Base-by-base conservation (phyloP, 2,888 invertebrate genomes). In the Limnephilus lunatus region DNA sequence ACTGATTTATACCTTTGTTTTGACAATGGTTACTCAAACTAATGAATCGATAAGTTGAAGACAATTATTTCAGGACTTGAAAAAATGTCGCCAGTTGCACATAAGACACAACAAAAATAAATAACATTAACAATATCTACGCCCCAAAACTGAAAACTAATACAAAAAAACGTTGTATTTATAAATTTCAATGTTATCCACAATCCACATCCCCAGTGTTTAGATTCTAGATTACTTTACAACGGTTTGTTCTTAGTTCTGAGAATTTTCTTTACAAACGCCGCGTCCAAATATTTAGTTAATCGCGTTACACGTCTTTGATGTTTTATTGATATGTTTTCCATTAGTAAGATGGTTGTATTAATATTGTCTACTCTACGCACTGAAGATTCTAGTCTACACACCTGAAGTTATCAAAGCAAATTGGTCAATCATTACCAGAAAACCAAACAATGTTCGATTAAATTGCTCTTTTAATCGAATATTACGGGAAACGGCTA, bases 331-430 rank as follows among this genome's bases (percentile, higher is more conserved):
- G 68, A 68, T 68, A 68, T 68, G 68, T 68, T 68, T 68, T 68
- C 68, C 68, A 68, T 68, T 68, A 68, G 68, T 68, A 68, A 68
- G 68, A 68, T 68, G 68, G 68, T 68, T 68, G n/a, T 68, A 68
- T 25, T 68, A 68, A 68, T 68, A 68, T 68, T 68, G 68, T 68
- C 68, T 68, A 68, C 68, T 68, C 68, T 7, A 68, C 68, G 68
- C 68, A 9, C 68, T 25, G 25, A 68, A n/a, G 68, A 68, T 68
- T 68, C 25, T 68, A 68, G 68, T 68, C 68, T 68, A 68, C 68
- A 68, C 68, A 68, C 68, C 68, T 68, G 68, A 68, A 68, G 68
- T 25, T 68, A 68, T 68, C n/a, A 68, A 68, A 68, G 68, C 68
- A n/a, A 68, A 68, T 68, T 68, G 68, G n/a, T 68, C 68, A 68